Evolutionary conservation across 2,797 vertebrate species (phyloP).

Genomic region (Gallinago stenura): DNA sequence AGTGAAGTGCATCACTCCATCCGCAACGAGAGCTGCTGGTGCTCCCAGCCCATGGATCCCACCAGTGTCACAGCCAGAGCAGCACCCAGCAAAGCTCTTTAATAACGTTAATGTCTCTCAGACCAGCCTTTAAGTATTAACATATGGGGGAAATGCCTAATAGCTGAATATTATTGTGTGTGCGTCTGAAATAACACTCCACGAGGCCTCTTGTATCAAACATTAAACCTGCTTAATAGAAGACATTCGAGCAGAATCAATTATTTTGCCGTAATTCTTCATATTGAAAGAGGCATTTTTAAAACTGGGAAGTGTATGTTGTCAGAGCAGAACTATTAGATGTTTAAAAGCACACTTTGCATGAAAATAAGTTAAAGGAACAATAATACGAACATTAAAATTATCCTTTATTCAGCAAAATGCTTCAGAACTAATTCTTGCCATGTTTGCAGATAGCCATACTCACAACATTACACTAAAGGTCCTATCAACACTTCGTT

Average conservation of each 20-base stretch:
- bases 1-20: background rate
- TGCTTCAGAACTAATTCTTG: background rate
- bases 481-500: constrained; percentile 25
- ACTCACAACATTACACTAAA: background rate
- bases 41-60: background rate
- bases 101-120: background rate
- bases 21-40: background rate
- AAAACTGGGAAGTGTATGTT: background rate
- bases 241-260: constrained; percentile 38
- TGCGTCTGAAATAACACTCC: background rate
- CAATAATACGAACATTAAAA: background rate
- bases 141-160: constrained; percentile 33
- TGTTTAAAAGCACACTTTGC: background rate
- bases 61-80: background rate
- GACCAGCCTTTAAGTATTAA: constrained; percentile 6
- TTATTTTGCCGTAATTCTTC: constrained; percentile 41
- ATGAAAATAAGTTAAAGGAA: background rate
- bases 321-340: background rate
- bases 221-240: constrained; percentile 31
- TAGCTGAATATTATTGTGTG: constrained; percentile 30
- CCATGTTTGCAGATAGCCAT: background rate
- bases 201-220: background rate
- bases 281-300: background rate
- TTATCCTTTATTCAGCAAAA: background rate
- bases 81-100: background rate